Evolutionary conservation across 2,888 invertebrate species (phyloP).

Genomic region (Asteroscopus sphinx): DNA sequence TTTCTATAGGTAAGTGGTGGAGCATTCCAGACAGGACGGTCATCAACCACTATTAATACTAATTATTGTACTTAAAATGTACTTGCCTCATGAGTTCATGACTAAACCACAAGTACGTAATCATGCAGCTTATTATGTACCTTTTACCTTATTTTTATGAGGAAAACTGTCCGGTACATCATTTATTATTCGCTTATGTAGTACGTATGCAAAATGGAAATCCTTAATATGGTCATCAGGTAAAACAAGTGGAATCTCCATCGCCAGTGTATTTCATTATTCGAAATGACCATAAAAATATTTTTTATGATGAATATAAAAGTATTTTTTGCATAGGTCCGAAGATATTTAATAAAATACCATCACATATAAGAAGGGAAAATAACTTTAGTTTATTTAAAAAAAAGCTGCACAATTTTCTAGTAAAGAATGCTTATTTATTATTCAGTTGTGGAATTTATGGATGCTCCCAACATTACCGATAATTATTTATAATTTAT

Average conservation of each 20-base stretch:
- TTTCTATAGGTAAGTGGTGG: neutral
- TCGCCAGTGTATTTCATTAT: no score
- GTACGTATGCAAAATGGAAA: neutral
- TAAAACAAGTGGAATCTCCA: neutral
- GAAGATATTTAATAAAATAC: no score
- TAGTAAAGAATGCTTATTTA: no score
- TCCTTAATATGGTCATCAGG: neutral
- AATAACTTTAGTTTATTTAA: no score
- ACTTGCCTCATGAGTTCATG: slow-evolving; percentile 9
- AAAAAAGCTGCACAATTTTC: no score
- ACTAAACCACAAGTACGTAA: slow-evolving; percentile 17
- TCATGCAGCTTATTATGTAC: neutral
- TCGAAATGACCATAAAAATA: no score
- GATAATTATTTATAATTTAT: no score
- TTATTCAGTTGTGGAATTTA: no score
- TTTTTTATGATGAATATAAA: no score
- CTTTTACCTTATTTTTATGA: slow-evolving; percentile 8
- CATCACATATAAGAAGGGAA: no score
- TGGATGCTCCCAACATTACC: no score
- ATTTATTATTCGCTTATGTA: slow-evolving; percentile 2
- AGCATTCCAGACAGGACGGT: slow-evolving; percentile 6
- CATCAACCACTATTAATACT: slow-evolving; percentile 15
- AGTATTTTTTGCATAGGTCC: no score
- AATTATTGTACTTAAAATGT: slow-evolving; percentile 30
- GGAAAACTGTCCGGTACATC: slow-evolving; percentile 18